Evolutionary conservation across 2,113 vertebrate species (phyloP), one percentile per base, ranked within the genome.

Genomic region (Charina bottae): DNA sequence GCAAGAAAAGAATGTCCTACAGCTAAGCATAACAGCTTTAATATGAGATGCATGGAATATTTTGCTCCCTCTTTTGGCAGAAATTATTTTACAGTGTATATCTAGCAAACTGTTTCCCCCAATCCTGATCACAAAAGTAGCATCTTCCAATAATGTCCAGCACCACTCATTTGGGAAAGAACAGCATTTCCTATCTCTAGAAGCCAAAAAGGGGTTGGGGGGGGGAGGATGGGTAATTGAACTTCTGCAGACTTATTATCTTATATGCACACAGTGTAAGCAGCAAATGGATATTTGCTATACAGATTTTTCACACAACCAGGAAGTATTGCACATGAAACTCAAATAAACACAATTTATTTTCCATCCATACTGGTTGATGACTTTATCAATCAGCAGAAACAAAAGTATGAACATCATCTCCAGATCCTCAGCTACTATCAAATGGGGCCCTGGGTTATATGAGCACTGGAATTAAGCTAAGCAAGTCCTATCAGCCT

Each of bases 121-220:
- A 0, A 11, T n/a, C 54, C 54, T 28, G 33, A 23, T 59, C 85
- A 91, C 37, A 58, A 91, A 59, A 83, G 33, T 21, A 88, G 62
- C 53, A 55, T 13, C 85, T 91, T 78, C 26, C 85, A 91, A 88
- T 91, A 88, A 91, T 83, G 21, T 59, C 58, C 85, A 88, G 37
- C 2, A 28, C 26, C 6, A 88, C 87, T 91, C 90, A 92, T 19
- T 58, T 83, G 54, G 23, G 26, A 58, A 58, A 24, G 64, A 88
- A 83, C 85, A 78, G 24, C 11, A 46, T 92, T 88, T 88, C 37
- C 46, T 92, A 92, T 83, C 56, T 23, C 23, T 59, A 55, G 62
- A 83, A 33, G 55, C 7, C 42, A 83, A 87, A 56, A 46, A 42
- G 24, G 33, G 49, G 17, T 2, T 8, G 17, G 17, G n/a, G 9